phyloP scores from a whole-genome alignment of 2,888 invertebrate genomes.

The Tinea pellionella region DNA sequence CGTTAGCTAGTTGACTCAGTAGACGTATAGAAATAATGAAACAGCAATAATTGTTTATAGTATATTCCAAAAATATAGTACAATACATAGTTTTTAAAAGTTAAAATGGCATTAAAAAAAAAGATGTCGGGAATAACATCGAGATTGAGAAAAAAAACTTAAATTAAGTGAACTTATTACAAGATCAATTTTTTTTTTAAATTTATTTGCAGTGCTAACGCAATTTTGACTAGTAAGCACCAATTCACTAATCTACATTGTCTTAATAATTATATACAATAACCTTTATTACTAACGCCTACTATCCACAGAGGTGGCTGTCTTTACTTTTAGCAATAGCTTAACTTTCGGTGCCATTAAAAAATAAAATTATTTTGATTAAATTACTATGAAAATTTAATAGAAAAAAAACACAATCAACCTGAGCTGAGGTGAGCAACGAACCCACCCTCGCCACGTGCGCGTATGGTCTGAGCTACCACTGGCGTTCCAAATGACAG shows the following conservation, averaged over 20 bases:
- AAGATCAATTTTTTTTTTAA: not conserved
- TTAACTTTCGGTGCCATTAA: no score
- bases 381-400: no score
- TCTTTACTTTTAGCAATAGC: no score
- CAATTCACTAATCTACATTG: conserved; percentile 57
- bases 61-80: not conserved
- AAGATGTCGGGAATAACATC: not conserved
- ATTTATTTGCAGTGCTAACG: conserved; percentile 41
- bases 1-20: no score
- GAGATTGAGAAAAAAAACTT: not conserved
- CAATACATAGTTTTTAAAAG: not conserved
- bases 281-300: not conserved
- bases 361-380: no score
- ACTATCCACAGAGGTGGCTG: not conserved
- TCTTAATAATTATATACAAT: conserved; percentile 22
- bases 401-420: no score
- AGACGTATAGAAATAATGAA: not conserved
- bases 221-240: conserved; percentile 71
- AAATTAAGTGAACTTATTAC: not conserved
- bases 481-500: no score
- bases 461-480: no score
- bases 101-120: not conserved
- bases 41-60: not conserved
- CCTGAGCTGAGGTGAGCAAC: no score
- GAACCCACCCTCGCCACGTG: no score